Percentiles rank a stretch among this genome's conserved stretches.
Evolutionary conservation across 2,797 vertebrate species (phyloP).

Genomic region (Chromis chromis): DNA sequence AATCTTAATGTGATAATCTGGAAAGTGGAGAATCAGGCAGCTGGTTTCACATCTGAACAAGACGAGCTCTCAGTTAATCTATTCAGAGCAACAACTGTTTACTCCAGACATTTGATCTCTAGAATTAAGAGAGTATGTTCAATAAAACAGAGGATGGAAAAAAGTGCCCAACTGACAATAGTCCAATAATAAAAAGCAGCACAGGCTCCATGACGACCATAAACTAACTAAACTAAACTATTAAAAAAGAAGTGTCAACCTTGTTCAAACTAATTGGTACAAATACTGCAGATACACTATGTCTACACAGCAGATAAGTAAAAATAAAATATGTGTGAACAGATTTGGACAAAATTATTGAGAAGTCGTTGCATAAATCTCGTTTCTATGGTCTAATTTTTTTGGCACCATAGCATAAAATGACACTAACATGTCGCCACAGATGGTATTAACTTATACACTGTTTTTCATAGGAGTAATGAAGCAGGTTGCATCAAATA

Average conservation of each 20-base stretch:
- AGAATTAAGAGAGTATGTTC: too few relatives aligned
- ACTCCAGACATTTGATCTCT: too few relatives aligned
- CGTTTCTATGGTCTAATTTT: too few relatives aligned
- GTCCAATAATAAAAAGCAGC: neutral
- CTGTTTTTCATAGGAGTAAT: neutral
- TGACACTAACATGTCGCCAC: neutral
- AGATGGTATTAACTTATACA: neutral
- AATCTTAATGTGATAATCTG: neutral
- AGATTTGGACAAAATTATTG: too few relatives aligned
- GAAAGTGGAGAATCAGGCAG: neutral
- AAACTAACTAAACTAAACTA: too few relatives aligned
- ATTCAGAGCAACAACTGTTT: neutral
- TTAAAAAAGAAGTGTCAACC: too few relatives aligned
- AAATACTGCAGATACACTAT: neutral
- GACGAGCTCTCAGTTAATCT: neutral
- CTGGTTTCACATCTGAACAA: neutral
- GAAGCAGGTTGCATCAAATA: neutral
- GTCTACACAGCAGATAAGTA: too few relatives aligned
- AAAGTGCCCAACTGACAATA: neutral
- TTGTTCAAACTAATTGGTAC: neutral
- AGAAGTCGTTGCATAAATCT: too few relatives aligned
- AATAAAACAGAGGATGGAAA: too few relatives aligned
- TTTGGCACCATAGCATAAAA: too few relatives aligned
- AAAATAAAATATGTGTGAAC: too few relatives aligned
- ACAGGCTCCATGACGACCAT: neutral